A percentile compares a stretch with the other conserved stretches of the same genome.
Conservation (phyloP, 2,797 vertebrate genomes). For the Sebastes trivittatus region DNA sequence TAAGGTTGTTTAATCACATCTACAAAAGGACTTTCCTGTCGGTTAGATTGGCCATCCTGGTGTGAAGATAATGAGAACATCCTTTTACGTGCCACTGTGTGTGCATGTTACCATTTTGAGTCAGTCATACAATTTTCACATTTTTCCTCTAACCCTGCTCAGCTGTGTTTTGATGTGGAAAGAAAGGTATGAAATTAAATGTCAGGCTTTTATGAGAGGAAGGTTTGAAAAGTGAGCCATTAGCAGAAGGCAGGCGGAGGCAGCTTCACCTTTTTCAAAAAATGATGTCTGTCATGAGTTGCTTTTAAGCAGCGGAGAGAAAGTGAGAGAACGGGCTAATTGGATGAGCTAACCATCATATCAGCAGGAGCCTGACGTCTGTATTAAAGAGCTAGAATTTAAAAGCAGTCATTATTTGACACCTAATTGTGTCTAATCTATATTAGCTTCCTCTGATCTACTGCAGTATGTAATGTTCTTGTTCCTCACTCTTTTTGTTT, state of each 20-base stretch:
- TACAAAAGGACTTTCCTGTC: background rate
- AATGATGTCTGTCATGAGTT: background rate
- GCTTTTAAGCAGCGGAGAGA: background rate
- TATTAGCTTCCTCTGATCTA: background rate
- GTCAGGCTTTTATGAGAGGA: background rate
- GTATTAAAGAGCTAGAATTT: background rate
- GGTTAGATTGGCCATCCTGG: background rate
- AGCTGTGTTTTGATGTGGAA: background rate
- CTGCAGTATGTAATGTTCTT: background rate
- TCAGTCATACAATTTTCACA: background rate
- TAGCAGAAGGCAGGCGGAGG: background rate
- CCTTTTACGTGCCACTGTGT: background rate
- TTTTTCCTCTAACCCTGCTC: background rate
- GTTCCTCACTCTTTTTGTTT: background rate
- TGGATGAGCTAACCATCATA: slow-evolving; percentile 2
- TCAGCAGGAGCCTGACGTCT: background rate
- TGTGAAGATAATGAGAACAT: background rate
- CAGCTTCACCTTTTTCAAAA: background rate
- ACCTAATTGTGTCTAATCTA: background rate
- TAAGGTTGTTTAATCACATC: background rate
- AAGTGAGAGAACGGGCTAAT: background rate
- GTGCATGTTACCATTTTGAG: background rate
- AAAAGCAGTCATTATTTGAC: background rate
- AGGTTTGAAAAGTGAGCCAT: slow-evolving; percentile 14
- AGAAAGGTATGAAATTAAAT: slow-evolving; percentile 5